Percentiles rank a stretch among this genome's conserved stretches.
Conservation (phyloP, 2,113 vertebrate genomes). For the Irena cyanogastra region DNA sequence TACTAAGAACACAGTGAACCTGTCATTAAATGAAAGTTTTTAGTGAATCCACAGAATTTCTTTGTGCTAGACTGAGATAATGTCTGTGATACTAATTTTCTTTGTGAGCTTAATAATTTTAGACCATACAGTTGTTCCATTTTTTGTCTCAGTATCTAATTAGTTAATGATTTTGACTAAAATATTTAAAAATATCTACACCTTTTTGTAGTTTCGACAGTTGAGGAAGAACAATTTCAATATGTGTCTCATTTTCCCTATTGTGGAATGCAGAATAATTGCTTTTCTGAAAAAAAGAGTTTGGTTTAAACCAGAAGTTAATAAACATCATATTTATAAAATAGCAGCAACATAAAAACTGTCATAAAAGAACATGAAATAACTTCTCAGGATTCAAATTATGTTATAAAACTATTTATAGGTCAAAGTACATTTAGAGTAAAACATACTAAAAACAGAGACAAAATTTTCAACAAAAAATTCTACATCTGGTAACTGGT, state of each 20-base stretch:
- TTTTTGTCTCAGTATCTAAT: not conserved
- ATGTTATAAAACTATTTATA: not conserved
- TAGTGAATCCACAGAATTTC: not conserved
- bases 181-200: not conserved
- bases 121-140: not conserved
- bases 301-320: not conserved
- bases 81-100: not conserved
- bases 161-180: not conserved
- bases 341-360: not conserved
- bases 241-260: not conserved
- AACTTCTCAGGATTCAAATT: not conserved
- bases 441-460: not conserved
- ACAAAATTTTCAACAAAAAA: not conserved
- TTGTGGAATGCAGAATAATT: not conserved
- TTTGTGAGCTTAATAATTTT: not conserved
- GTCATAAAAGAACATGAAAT: not conserved
- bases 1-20: not conserved
- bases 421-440: not conserved
- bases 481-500: not conserved
- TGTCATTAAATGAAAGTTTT: not conserved
- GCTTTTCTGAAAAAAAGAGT: not conserved
- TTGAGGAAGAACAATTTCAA: not conserved
- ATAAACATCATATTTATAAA: not conserved
- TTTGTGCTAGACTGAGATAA: not conserved
- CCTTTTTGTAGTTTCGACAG: not conserved